Evolutionary conservation across 2,797 vertebrate genomes (phyloP).

Genomic region (Philypnodon macrostomus): DNA sequence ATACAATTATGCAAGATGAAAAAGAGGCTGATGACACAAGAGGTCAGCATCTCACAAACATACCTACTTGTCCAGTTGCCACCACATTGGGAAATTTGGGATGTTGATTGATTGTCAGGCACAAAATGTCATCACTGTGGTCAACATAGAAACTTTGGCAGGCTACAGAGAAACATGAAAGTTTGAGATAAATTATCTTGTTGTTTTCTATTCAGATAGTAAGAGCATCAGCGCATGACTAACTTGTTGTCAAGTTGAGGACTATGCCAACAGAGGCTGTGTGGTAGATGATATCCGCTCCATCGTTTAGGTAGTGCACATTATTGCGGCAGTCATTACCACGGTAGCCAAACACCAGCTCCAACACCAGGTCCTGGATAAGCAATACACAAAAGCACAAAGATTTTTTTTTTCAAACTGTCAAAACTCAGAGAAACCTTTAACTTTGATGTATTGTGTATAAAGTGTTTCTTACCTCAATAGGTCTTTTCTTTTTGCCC

Average conservation of each 20-base stretch:
- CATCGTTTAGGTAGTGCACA: slow-evolving; percentile 97
- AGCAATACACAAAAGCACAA: slow-evolving; percentile 26
- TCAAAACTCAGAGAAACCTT: slow-evolving; percentile 3
- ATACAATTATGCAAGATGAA: slow-evolving; percentile 19
- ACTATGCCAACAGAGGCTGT: slow-evolving; percentile 93
- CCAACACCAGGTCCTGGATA: slow-evolving; percentile 90
- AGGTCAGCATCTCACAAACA: slow-evolving; percentile 82
- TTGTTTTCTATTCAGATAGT: slow-evolving; percentile 1
- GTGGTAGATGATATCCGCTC: slow-evolving; percentile 96
- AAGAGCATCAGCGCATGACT: slow-evolving; percentile 25
- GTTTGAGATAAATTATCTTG: background rate
- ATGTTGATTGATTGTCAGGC: slow-evolving; percentile 98
- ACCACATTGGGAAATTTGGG: slow-evolving; percentile 98
- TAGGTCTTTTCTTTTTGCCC: slow-evolving; percentile 96
- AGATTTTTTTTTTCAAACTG: slow-evolving; percentile 57
- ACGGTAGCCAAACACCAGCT: slow-evolving; percentile 96
- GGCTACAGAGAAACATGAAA: slow-evolving; percentile 72
- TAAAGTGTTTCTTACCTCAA: slow-evolving; percentile 79
- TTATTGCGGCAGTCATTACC: slow-evolving; percentile 98
- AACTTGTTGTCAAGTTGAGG: slow-evolving; percentile 94
- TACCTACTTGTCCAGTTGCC: slow-evolving; percentile 99
- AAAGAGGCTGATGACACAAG: slow-evolving; percentile 43
- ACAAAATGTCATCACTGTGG: slow-evolving; percentile 98
- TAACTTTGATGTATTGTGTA: background rate
- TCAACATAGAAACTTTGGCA: slow-evolving; percentile 98